Percentiles rank a stretch among this genome's conserved stretches.
phyloP scores from a whole-genome alignment of 2,888 invertebrate species.

The Seira ritae region DNA sequence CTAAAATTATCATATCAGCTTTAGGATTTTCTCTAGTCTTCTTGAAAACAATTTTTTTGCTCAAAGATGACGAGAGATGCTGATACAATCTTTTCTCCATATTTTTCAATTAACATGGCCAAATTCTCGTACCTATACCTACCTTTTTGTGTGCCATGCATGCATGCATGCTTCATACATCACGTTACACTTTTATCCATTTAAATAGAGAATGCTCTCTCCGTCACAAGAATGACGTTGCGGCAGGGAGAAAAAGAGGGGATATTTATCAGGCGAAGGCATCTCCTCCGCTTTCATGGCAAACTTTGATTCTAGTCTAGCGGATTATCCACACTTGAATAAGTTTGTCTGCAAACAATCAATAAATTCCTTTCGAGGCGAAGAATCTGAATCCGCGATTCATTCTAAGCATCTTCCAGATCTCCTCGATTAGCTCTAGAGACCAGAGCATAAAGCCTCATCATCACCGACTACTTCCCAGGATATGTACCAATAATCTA shows the following conservation, averaged over 20 bases:
- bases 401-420: too few species aligned
- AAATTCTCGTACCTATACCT: constrained; percentile 35
- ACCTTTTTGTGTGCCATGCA: neutral
- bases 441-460: too few species aligned
- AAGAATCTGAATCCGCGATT: neutral
- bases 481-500: too few species aligned
- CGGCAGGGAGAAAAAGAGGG: neutral
- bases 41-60: constrained; percentile 3
- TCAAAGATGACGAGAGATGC: neutral
- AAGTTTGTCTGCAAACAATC: constrained; percentile 36
- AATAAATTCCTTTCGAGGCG: neutral
- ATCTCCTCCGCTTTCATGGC: neutral
- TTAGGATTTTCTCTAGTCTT: neutral
- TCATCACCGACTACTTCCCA: too few species aligned
- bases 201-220: neutral
- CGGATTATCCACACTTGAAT: constrained; percentile 42
- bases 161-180: neutral
- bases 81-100: constrained; percentile 38
- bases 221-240: neutral
- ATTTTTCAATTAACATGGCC: constrained; percentile 50
- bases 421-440: too few species aligned
- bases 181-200: neutral
- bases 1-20: neutral
- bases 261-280: neutral
- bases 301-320: neutral